A percentile compares a stretch with the other conserved stretches of the same genome.
These are phyloP conservation scores for Allophyes oxyacanthae DNA, from an alignment of 2,888 invertebrate species.

Conservation along the genomic window DNA sequence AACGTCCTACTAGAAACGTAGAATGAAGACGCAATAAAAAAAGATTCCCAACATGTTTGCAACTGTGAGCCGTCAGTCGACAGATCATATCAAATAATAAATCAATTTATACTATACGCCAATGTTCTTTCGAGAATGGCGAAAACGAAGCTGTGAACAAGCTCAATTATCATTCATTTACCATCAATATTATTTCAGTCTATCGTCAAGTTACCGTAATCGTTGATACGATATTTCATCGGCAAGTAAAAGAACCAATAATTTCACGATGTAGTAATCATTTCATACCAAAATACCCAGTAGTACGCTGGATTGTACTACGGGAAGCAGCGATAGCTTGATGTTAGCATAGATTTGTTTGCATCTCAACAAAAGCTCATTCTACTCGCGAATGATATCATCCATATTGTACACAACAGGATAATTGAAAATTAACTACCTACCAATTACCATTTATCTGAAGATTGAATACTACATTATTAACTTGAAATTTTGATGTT, in stretches of 20 bases:
- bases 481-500: background rate
- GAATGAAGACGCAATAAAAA: conserved; percentile 64
- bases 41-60: conserved; percentile 54
- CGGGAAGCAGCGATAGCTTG: conserved; percentile 1
- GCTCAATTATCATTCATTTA: conserved; percentile 52
- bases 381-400: conserved; percentile 32
- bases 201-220: conserved; percentile 46
- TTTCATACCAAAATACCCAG: conserved; percentile 49
- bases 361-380: conserved; percentile 30
- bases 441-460: background rate
- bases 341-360: conserved; percentile 1
- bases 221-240: conserved; percentile 43
- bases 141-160: conserved; percentile 40
- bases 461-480: conserved; percentile 6
- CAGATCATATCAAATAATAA: conserved; percentile 59
- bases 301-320: conserved; percentile 32
- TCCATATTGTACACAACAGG: conserved; percentile 13
- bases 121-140: conserved; percentile 37
- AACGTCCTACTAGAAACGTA: conserved; percentile 36
- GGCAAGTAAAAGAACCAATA: conserved; percentile 43
- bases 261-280: conserved; percentile 47
- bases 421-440: conserved; percentile 30
- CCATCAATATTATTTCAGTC: conserved; percentile 52
- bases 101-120: conserved; percentile 49
- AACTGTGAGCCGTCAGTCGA: conserved; percentile 56